Percentiles rank a stretch among this genome's conserved stretches.
Evolutionary conservation across 2,888 invertebrate genomes (phyloP).

Genomic region (Epinotia bilunana): DNA sequence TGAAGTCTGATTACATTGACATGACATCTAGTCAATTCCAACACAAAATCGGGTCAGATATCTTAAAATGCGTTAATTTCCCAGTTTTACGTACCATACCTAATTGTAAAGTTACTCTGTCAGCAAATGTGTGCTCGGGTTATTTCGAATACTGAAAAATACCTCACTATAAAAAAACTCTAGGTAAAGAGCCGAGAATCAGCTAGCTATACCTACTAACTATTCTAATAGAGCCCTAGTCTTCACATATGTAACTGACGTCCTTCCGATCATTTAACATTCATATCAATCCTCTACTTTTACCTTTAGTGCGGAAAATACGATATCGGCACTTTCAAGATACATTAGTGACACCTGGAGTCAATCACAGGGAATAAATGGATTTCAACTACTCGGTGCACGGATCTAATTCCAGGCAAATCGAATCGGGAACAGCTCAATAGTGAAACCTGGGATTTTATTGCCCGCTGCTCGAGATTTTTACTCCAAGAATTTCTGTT

Average conservation of each 20-base stretch:
- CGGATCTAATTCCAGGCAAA: conserved; percentile 53
- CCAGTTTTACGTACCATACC: too few relatives aligned
- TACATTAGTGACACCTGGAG: conserved; percentile 61
- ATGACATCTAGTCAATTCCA: too few relatives aligned
- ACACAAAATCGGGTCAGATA: too few relatives aligned
- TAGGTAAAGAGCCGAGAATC: too few relatives aligned
- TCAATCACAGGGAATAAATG: conserved; percentile 62
- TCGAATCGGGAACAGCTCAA: conserved; percentile 32
- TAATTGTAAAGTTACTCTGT: too few relatives aligned
- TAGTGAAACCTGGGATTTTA: conserved; percentile 21
- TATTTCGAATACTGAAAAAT: too few relatives aligned
- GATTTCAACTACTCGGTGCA: conserved; percentile 56
- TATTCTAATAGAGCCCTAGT: background rate
- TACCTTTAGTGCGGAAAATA: conserved; percentile 17
- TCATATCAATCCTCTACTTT: background rate
- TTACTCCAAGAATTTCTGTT: background rate
- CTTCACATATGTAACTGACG: background rate
- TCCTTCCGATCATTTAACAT: background rate
- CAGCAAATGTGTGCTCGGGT: too few relatives aligned
- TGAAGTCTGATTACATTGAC: background rate
- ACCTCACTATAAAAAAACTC: too few relatives aligned
- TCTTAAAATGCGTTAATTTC: too few relatives aligned
- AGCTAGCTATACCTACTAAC: too few relatives aligned
- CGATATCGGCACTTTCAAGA: conserved; percentile 36
- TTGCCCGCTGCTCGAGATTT: conserved; percentile 4